Base-by-base conservation (phyloP, 2,888 invertebrate genomes). In the Campoplex capitator region DNA sequence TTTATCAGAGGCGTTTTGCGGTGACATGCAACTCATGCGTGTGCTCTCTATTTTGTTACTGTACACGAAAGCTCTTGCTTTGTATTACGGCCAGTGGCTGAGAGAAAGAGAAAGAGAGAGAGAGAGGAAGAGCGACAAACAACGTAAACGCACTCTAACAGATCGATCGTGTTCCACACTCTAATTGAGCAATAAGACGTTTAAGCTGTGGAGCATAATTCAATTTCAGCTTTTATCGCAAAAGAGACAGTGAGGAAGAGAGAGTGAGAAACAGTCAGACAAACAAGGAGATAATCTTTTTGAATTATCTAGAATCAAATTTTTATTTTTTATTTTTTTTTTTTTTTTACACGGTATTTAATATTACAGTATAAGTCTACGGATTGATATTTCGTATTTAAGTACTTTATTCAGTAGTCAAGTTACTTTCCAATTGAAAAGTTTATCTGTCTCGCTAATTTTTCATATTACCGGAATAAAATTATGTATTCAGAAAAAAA, bases 101-200 rank as follows among this genome's bases (percentile, higher is more conserved):
- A 67, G 13, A 62, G 28, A 68, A 13, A 62, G 54, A 58, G 45
- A 42, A 54, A 65, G 38, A 73, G 42, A 67, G 81, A 75, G 81
- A 68, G 51, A 18, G 65, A 45, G 4, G n/a, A 35, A 38, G 45
- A 68, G 68, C 62, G 32, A 84, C 28, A 56, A 83, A 56, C 77
- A 75, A 58, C 83, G 88, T 87, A 84, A 88, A 71, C 77, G 58
- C 67, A 68, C 51, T 18, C 77, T 16, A 62, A 35, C 74, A 28
- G 48, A 58, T 75, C 68, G 48, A 51, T 38, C 84, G 86, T 65
- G 42, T 70, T 38, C 70, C 79, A 88, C 80, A 74, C 81, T 89
- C 89, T 91, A 91, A 91, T 91, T 88, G 91, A 91, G 90, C 89
- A 90, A 90, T 90, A 91, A 91, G 90, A 88, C 88, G 85, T 88